Percentiles rank a stretch among this genome's conserved stretches.
These are phyloP conservation scores for Strigamia transsilvanica DNA, from an alignment of 2,888 invertebrate species.

Conservation along the genomic window DNA sequence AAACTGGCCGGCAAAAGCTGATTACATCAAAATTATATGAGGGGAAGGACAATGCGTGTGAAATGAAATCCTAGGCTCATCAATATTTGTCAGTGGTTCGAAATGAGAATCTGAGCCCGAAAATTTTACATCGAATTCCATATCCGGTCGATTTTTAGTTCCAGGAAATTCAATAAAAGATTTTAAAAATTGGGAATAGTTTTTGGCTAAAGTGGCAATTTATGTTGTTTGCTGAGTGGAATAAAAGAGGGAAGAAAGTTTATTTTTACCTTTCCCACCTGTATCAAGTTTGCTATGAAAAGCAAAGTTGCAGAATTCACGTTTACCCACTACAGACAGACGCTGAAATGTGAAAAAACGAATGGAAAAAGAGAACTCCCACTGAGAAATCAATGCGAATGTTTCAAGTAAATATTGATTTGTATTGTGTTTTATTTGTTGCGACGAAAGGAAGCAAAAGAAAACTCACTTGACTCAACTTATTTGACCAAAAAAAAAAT, in stretches of 20 bases:
- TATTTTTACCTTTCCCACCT: not conserved
- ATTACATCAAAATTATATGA: conserved; percentile 40
- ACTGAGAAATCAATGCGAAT: conserved; percentile 27
- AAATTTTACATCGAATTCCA: not conserved
- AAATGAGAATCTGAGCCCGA: not conserved
- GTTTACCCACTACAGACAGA: not conserved
- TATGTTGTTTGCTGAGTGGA: not conserved
- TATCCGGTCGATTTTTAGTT: not conserved
- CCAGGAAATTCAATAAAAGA: not conserved
- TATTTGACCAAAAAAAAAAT: not conserved
- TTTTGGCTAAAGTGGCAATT: not conserved
- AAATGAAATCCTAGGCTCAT: conserved; percentile 27
- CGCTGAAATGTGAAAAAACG: not conserved
- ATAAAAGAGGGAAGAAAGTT: not conserved
- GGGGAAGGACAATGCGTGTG: conserved; percentile 45
- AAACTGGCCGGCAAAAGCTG: conserved; percentile 25
- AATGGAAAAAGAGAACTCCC: conserved; percentile 35
- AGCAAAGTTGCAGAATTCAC: conserved; percentile 17
- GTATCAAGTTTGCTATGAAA: not conserved
- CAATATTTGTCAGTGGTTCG: conserved; percentile 24
- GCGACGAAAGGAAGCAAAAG: no score
- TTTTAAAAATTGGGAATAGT: not conserved
- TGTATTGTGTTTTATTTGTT: conserved; percentile 14
- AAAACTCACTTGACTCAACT: not conserved
- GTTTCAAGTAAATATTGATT: conserved; percentile 45